phyloP scores from a whole-genome alignment of 2,113 vertebrate genomes.

The Pelobates fuscus region DNA sequence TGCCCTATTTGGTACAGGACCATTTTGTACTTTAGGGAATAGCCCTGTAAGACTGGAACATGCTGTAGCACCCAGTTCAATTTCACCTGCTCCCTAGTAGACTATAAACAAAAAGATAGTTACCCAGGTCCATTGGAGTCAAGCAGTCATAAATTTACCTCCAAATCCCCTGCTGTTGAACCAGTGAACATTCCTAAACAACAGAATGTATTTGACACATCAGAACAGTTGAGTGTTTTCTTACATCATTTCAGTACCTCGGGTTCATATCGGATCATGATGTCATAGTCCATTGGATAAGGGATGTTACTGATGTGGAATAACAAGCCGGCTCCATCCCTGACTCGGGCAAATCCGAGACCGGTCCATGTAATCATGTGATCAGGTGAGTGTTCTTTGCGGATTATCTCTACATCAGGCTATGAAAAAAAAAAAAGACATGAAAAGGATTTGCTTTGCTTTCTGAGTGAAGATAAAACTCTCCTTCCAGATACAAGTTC shows the following conservation, averaged over 20 bases:
- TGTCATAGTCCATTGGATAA: constrained; percentile 82
- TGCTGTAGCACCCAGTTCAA: too few species aligned
- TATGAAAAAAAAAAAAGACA: constrained; percentile 51
- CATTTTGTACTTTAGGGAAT: too few species aligned
- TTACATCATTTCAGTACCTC: constrained; percentile 67
- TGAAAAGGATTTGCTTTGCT: neutral
- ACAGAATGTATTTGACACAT: too few species aligned
- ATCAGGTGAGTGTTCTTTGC: constrained; percentile 57
- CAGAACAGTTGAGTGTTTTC: neutral
- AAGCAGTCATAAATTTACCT: too few species aligned
- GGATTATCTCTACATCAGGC: constrained; percentile 70
- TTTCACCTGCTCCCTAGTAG: too few species aligned
- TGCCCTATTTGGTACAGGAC: too few species aligned
- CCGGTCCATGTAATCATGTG: constrained; percentile 79
- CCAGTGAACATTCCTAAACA: too few species aligned
- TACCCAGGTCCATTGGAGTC: too few species aligned
- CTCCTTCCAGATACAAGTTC: neutral
- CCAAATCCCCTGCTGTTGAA: too few species aligned
- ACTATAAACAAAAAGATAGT: too few species aligned
- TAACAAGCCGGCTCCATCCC: constrained; percentile 79
- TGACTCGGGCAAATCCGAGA: constrained; percentile 75
- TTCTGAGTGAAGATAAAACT: neutral
- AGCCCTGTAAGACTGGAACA: too few species aligned
- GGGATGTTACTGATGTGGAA: constrained; percentile 77
- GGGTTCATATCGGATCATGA: constrained; percentile 80